Evolutionary conservation across 2,888 invertebrate genomes (phyloP).

Genomic region (Andrena camellia): DNA sequence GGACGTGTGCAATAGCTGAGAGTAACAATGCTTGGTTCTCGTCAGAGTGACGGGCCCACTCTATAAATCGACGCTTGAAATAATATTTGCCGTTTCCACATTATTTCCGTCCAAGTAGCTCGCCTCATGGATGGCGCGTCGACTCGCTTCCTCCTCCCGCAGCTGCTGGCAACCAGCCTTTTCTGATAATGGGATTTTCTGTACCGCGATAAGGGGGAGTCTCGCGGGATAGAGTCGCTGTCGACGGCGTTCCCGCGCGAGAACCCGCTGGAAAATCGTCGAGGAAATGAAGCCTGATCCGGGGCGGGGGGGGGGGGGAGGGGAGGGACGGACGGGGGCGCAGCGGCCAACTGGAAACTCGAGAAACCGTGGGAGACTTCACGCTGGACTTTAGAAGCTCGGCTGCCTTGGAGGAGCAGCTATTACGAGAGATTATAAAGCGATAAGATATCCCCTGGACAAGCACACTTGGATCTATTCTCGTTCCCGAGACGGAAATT

Average conservation of each 20-base stretch:
- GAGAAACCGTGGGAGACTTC: background rate
- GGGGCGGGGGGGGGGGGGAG: background rate
- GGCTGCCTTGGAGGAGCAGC: no score
- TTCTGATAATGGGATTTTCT: constrained; percentile 47
- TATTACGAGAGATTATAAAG: no score
- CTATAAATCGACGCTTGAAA: constrained; percentile 79
- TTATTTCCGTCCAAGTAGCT: constrained; percentile 69
- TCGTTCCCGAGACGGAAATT: no score
- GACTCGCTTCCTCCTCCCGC: background rate
- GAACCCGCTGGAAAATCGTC: constrained; percentile 28
- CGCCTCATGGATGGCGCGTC: background rate
- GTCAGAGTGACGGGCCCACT: constrained; percentile 77
- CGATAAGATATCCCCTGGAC: no score
- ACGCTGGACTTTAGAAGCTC: background rate
- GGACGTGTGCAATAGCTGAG: constrained; percentile 3
- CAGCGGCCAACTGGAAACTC: no score
- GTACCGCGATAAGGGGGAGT: constrained; percentile 31
- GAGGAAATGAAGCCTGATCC: constrained; percentile 43
- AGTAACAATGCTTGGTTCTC: constrained; percentile 72
- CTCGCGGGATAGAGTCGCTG: constrained; percentile 6
- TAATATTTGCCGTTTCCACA: constrained; percentile 79
- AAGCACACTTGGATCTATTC: no score
- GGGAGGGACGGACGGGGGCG: no score
- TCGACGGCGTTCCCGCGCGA: constrained; percentile 20
- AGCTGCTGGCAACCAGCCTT: background rate